Evolutionary conservation across 2,888 invertebrate species (phyloP).

Genomic region (Tanaodytes sp.): DNA sequence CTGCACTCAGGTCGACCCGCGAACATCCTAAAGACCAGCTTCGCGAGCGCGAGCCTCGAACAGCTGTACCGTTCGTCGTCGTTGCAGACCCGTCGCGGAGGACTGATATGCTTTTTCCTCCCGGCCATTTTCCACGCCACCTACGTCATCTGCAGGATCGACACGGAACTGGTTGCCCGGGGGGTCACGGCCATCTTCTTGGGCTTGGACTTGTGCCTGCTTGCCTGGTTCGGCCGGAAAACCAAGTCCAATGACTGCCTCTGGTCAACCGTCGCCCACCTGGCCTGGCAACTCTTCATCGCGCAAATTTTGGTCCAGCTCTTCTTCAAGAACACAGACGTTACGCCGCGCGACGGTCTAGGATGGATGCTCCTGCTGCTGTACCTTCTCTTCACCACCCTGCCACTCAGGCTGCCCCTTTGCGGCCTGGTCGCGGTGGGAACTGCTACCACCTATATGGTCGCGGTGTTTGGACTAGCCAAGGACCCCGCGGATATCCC

Average conservation of each 20-base stretch:
- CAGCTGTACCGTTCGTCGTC: conserved; percentile 82
- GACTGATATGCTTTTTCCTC: conserved; percentile 80
- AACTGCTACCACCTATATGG: conserved; percentile 78
- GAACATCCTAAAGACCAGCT: conserved; percentile 73
- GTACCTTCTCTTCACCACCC: conserved; percentile 82
- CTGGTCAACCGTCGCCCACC: conserved; percentile 78
- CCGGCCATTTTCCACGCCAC: conserved; percentile 80
- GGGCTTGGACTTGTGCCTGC: conserved; percentile 67
- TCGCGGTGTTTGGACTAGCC: conserved; percentile 76
- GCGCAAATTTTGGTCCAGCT: conserved; percentile 78
- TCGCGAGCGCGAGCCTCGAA: conserved; percentile 79
- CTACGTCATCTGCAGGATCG: conserved; percentile 77
- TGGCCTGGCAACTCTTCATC: conserved; percentile 79
- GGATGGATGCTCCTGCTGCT: conserved; percentile 83
- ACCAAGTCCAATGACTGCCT: conserved; percentile 68
- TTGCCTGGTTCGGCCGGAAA: conserved; percentile 68
- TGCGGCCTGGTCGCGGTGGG: conserved; percentile 78
- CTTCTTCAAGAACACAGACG: conserved; percentile 77
- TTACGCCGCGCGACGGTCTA: conserved; percentile 79
- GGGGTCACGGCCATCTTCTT: conserved; percentile 68
- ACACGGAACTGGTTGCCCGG: conserved; percentile 63
- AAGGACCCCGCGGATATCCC: conserved; percentile 72
- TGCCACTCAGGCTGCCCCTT: conserved; percentile 80
- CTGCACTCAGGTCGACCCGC: conserved; percentile 69
- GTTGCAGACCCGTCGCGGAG: conserved; percentile 81